Conservation (phyloP, 2,113 vertebrate species). For the Ceyx margarethae region DNA sequence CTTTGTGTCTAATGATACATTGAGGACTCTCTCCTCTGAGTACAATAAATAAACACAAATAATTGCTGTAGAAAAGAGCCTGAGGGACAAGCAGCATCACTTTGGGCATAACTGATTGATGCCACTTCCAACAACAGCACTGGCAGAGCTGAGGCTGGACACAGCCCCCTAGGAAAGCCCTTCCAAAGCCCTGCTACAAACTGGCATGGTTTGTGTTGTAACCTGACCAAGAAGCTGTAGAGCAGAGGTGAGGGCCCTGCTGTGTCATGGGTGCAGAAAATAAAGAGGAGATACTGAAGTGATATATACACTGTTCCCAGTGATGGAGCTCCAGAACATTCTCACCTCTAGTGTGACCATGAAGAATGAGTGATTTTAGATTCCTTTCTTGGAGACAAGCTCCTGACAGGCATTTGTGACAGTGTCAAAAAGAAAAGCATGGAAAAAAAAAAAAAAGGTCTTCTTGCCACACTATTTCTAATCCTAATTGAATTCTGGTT, state of each 20-base stretch:
- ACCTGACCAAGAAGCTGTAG: background rate
- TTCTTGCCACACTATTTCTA: background rate
- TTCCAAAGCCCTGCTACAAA: background rate
- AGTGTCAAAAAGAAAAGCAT: background rate
- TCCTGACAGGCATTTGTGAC: background rate
- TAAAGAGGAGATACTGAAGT: background rate
- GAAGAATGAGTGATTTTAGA: background rate
- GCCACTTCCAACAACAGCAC: background rate
- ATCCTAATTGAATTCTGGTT: background rate
- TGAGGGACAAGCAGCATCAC: background rate
- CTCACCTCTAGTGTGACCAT: background rate
- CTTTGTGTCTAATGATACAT: background rate
- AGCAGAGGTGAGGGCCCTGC: background rate
- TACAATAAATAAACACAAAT: slow-evolving; percentile 48
- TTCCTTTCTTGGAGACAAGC: background rate
- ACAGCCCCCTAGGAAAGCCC: background rate
- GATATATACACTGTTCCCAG: background rate
- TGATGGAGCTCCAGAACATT: background rate
- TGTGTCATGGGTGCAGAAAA: background rate
- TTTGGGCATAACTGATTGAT: background rate
- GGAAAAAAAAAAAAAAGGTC: background rate
- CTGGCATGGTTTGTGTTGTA: background rate
- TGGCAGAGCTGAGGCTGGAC: background rate
- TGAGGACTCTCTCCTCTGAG: background rate
- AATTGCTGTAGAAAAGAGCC: background rate